Percentiles rank a stretch among this genome's conserved stretches.
phyloP scores from a whole-genome alignment of 2,797 vertebrate genomes.

The Chloroceryle inda region DNA sequence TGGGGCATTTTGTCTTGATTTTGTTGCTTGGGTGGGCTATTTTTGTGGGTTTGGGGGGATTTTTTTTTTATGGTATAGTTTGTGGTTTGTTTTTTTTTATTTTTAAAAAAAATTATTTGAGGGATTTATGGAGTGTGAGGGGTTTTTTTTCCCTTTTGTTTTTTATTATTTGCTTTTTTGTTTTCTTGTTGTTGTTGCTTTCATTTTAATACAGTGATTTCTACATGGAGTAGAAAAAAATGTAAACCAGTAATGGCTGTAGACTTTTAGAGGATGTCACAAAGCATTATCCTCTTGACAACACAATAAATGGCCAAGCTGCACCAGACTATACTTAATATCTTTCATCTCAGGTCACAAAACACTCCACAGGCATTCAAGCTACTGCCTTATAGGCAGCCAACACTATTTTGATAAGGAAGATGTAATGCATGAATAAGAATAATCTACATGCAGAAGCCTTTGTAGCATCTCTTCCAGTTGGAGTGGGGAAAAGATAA shows the following conservation, averaged over 20 bases:
- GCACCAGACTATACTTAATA: not conserved
- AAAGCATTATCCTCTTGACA: not conserved
- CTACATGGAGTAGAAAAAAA: not conserved
- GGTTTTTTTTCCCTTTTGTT: too few relatives aligned
- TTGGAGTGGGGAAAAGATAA: rapidly evolving
- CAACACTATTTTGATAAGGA: not conserved
- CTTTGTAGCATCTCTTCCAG: not conserved
- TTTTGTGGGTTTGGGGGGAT: too few relatives aligned
- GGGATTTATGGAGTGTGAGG: too few relatives aligned
- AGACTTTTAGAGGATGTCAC: not conserved
- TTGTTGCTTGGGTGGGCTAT: not conserved
- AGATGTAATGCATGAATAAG: rapidly evolving
- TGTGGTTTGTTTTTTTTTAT: not conserved
- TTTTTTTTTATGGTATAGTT: too few relatives aligned
- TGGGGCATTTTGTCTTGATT: not conserved
- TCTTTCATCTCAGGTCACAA: not conserved
- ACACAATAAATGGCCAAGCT: not conserved
- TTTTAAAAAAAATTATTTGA: too few relatives aligned
- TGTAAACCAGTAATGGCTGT: not conserved
- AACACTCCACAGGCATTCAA: not conserved
- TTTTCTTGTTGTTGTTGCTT: too few relatives aligned
- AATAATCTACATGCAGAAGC: not conserved
- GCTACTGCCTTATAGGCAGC: not conserved
- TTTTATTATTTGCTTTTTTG: too few relatives aligned
- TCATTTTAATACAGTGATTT: too few relatives aligned